Percentiles rank a stretch among this genome's conserved stretches.
phyloP scores from a whole-genome alignment of 2,888 invertebrate genomes.

The Zaprionus lineosus region DNA sequence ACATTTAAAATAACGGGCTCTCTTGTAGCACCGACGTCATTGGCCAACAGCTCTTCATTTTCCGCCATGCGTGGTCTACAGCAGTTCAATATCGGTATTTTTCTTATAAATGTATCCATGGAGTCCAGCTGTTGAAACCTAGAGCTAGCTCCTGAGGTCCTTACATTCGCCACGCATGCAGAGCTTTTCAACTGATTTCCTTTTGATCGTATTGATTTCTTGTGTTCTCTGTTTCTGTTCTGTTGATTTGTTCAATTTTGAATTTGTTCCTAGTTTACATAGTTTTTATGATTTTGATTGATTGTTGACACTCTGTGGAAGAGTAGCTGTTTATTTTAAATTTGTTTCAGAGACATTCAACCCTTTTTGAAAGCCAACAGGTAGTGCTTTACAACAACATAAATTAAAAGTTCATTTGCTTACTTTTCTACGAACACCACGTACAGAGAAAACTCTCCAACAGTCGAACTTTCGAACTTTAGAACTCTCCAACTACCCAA shows the following conservation, averaged over 20 bases:
- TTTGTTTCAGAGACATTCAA: too few relatives aligned
- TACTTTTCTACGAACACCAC: too few relatives aligned
- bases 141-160: too few relatives aligned
- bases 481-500: too few relatives aligned
- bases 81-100: constrained; percentile 29
- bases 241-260: constrained; percentile 21
- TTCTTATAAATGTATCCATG: constrained; percentile 19
- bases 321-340: too few relatives aligned
- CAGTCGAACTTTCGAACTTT: too few relatives aligned
- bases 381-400: too few relatives aligned
- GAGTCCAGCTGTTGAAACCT: neutral
- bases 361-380: too few relatives aligned
- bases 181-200: neutral
- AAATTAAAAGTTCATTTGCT: too few relatives aligned
- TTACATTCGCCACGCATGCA: neutral
- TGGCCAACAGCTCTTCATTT: constrained; percentile 20
- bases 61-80: constrained; percentile 7
- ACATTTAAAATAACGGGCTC: constrained; percentile 96
- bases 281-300: constrained; percentile 17
- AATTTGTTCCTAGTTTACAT: constrained; percentile 38
- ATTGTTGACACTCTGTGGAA: constrained; percentile 32
- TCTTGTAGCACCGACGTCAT: neutral
- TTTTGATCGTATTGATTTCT: neutral
- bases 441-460: too few relatives aligned
- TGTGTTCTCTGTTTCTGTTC: neutral